These are phyloP conservation scores for Nebria salina DNA, from an alignment of 2,888 invertebrate genomes.

Conservation along the genomic window DNA sequence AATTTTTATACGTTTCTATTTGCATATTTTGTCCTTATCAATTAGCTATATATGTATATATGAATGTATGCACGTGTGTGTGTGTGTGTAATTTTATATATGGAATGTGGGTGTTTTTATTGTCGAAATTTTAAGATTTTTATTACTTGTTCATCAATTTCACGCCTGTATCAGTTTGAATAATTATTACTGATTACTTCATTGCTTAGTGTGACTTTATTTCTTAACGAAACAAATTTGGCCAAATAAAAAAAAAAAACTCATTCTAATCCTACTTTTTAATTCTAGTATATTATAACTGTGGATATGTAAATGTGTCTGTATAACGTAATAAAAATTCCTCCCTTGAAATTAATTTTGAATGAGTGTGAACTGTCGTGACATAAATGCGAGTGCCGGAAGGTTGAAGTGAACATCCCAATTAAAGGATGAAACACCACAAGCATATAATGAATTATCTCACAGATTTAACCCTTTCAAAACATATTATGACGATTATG, in stretches of 20 bases:
- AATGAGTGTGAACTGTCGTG: neutral
- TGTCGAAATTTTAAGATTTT: neutral
- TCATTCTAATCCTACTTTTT: too few relatives aligned
- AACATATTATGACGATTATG: neutral
- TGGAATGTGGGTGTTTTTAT: neutral
- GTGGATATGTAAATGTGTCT: too few relatives aligned
- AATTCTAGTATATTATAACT: too few relatives aligned
- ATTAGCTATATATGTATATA: neutral
- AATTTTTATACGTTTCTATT: neutral
- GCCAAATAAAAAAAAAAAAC: too few relatives aligned
- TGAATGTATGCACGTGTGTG: neutral
- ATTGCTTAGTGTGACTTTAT: neutral
- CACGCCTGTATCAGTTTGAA: neutral
- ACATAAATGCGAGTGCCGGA: neutral
- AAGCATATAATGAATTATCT: neutral
- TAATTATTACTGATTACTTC: neutral
- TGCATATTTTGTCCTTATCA: neutral
- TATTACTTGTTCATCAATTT: neutral
- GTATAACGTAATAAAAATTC: too few relatives aligned
- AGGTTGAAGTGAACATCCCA: neutral
- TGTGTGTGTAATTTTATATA: too few relatives aligned
- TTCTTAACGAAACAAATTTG: too few relatives aligned
- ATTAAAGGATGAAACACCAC: neutral
- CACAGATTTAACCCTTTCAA: neutral
- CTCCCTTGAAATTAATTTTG: too few relatives aligned